A percentile compares a stretch with the other conserved stretches of the same genome.
Conservation (phyloP, 2,797 vertebrate species). For the Scolopax bukidnonensis region DNA sequence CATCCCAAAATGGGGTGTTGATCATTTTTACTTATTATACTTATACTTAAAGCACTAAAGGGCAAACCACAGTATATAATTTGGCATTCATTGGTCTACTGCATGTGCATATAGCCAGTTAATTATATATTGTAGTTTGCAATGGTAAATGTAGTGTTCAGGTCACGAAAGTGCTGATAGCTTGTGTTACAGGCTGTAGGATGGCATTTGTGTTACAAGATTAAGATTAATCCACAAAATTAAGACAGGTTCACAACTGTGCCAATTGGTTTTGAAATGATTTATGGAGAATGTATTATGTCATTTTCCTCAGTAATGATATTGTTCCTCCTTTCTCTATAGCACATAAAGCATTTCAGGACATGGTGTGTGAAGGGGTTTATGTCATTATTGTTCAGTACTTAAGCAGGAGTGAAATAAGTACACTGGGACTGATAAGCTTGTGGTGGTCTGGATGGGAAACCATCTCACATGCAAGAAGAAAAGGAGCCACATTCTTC, state of each 20-base stretch:
- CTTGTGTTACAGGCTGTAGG: not conserved
- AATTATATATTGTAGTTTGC: not conserved
- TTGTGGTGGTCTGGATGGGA: not conserved
- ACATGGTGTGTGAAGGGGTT: not conserved
- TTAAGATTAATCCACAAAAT: constrained; percentile 30
- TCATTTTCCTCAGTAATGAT: not conserved
- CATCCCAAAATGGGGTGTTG: not conserved
- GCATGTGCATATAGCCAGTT: not conserved
- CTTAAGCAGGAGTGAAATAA: not conserved
- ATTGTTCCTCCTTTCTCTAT: not conserved
- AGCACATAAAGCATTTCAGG: not conserved
- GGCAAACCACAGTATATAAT: not conserved
- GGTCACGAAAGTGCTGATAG: not conserved
- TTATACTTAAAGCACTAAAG: constrained; percentile 9
- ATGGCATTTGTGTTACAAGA: constrained; percentile 16
- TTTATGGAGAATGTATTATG: not conserved
- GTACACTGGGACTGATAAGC: rapidly evolving
- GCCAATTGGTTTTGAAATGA: constrained; percentile 27
- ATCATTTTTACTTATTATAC: constrained; percentile 17
- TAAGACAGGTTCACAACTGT: constrained; percentile 11
- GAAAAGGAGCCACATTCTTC: not conserved
- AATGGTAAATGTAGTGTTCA: not conserved
- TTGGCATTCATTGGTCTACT: not conserved
- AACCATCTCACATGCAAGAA: not conserved
- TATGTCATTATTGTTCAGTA: not conserved